A percentile compares a stretch with the other conserved stretches of the same genome.
Conservation (phyloP, 2,888 invertebrate genomes). For the Idaea biselata region DNA sequence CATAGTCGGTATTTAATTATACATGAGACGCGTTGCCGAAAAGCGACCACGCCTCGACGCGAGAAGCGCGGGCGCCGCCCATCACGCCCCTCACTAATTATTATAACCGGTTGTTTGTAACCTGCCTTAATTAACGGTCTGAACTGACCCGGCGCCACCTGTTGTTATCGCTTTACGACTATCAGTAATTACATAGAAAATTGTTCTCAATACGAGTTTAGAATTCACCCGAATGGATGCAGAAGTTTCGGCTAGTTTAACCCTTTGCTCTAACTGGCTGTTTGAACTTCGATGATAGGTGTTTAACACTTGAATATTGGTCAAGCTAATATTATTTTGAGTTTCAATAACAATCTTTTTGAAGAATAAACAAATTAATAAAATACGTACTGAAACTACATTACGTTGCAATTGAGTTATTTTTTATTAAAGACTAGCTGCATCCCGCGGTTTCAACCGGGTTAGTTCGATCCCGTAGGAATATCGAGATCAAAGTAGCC, state of each 20-base stretch:
- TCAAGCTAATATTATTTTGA: not conserved
- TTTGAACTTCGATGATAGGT: conserved; percentile 2
- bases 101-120: conserved; percentile 75
- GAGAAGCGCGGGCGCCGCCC: conserved; percentile 57
- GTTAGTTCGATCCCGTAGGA: no score
- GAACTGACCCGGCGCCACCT: conserved; percentile 63
- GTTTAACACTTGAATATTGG: not conserved
- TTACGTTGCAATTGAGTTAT: no score
- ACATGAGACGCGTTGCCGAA: conserved; percentile 54
- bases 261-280: not conserved
- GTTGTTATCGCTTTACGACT: conserved; percentile 51
- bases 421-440: no score
- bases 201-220: conserved; percentile 32
- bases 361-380: no score
- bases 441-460: no score
- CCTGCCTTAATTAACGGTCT: conserved; percentile 63
- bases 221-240: conserved; percentile 19
- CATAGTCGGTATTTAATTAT: conserved; percentile 50
- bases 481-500: no score
- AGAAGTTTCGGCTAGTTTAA: not conserved
- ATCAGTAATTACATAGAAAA: conserved; percentile 41
- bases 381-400: no score
- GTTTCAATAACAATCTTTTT: not conserved
- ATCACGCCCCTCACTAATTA: conserved; percentile 75
- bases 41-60: conserved; percentile 51